Evolutionary conservation across 2,113 vertebrate species (phyloP).

Genomic region (Erythrolamprus reginae): DNA sequence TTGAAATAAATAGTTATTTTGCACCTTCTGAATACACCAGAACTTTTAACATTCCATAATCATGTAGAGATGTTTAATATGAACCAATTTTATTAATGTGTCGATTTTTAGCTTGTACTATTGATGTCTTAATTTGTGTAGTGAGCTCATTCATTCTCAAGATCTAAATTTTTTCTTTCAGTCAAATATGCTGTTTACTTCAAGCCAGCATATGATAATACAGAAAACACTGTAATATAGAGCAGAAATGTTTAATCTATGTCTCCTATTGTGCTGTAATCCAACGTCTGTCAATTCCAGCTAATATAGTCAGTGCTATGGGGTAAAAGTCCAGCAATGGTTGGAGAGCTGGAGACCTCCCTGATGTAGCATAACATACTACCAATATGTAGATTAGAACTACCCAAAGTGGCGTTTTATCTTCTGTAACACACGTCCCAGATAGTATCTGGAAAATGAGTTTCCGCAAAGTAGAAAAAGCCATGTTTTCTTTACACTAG

Average conservation of each 20-base stretch:
- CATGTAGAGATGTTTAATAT: constrained; percentile 63
- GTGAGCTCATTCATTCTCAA: constrained; percentile 50
- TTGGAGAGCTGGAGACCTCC: not conserved
- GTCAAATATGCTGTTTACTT: constrained; percentile 44
- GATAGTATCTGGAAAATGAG: constrained; percentile 13
- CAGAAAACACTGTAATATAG: constrained; percentile 1
- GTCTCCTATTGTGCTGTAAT: not conserved
- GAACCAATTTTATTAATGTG: constrained; percentile 70
- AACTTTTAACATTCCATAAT: constrained; percentile 44
- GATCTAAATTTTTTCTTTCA: constrained; percentile 44
- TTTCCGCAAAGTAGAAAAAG: constrained; percentile 30
- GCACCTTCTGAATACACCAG: constrained; percentile 42
- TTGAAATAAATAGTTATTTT: constrained; percentile 69
- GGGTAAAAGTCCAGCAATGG: not conserved
- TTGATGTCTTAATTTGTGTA: constrained; percentile 47
- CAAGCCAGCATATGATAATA: constrained; percentile 35
- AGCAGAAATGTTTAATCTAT: not conserved
- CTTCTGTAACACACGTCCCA: constrained; percentile 25
- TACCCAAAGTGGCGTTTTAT: constrained; percentile 20
- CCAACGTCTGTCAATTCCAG: not conserved
- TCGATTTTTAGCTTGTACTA: constrained; percentile 63
- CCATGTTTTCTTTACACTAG: not conserved
- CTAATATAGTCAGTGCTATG: not conserved
- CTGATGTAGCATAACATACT: not conserved
- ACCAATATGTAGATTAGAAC: constrained; percentile 29